These are phyloP conservation scores for Tanytarsus gracilentus DNA, from an alignment of 2,888 invertebrate species.

Conservation along the genomic window DNA sequence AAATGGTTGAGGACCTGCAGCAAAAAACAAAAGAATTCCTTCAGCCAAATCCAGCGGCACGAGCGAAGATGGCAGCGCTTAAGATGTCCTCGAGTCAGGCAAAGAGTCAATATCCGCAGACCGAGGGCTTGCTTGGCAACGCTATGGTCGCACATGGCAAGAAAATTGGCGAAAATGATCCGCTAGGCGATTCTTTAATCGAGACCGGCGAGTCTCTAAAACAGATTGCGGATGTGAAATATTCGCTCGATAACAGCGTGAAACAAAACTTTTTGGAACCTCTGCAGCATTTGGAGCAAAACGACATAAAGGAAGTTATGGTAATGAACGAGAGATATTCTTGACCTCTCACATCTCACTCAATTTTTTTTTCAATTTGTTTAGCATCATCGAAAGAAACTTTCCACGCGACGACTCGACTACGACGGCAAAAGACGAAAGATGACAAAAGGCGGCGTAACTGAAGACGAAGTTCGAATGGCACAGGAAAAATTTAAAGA, in stretches of 20 bases:
- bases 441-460: conserved; percentile 67
- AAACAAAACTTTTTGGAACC: conserved; percentile 84
- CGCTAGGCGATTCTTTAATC: conserved; percentile 60
- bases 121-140: conserved; percentile 73
- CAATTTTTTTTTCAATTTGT: conserved; percentile 36
- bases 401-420: conserved; percentile 72
- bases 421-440: conserved; percentile 79
- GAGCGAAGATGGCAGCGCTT: conserved; percentile 63
- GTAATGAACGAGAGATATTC: conserved; percentile 44
- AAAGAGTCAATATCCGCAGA: conserved; percentile 63
- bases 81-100: conserved; percentile 52
- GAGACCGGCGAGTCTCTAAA: conserved; percentile 74
- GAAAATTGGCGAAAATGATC: conserved; percentile 66
- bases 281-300: conserved; percentile 68
- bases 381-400: conserved; percentile 78
- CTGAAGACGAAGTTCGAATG: conserved; percentile 71
- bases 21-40: conserved; percentile 74
- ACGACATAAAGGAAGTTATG: conserved; percentile 82
- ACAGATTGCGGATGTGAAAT: conserved; percentile 80
- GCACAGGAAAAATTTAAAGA: conserved; percentile 84
- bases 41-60: conserved; percentile 73
- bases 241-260: conserved; percentile 75
- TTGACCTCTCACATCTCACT: background rate
- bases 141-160: conserved; percentile 68
- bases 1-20: conserved; percentile 71